Percentiles rank a stretch among this genome's conserved stretches.
Evolutionary conservation across 2,888 invertebrate species (phyloP).

Genomic region (Apamea sordens): DNA sequence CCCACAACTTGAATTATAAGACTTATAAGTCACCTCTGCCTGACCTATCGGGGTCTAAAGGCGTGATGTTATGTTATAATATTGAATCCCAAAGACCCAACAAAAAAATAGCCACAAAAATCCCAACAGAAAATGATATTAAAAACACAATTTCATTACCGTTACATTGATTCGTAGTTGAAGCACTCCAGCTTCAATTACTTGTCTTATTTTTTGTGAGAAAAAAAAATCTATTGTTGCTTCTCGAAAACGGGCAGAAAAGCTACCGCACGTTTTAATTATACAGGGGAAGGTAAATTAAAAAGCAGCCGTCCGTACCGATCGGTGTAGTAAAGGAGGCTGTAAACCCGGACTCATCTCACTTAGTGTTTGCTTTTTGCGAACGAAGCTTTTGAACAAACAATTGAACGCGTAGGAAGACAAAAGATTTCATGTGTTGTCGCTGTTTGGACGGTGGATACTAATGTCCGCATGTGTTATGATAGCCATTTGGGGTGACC

Average conservation of each 20-base stretch:
- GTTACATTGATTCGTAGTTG: constrained; percentile 60
- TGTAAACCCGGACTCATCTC: constrained; percentile 76
- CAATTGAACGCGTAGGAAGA: constrained; percentile 72
- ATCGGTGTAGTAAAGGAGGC: constrained; percentile 78
- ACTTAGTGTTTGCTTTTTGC: constrained; percentile 68
- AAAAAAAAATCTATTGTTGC: constrained; percentile 78
- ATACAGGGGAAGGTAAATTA: constrained; percentile 87
- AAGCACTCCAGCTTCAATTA: constrained; percentile 49
- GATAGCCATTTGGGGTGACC: constrained; percentile 17
- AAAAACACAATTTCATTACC: constrained; percentile 53
- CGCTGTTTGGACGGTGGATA: constrained; percentile 57
- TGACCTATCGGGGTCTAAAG: neutral
- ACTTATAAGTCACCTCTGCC: neutral
- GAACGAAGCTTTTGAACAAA: constrained; percentile 66
- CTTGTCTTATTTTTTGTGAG: constrained; percentile 65
- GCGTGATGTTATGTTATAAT: neutral
- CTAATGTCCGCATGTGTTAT: constrained; percentile 37
- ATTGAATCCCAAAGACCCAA: neutral
- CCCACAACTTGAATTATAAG: no score
- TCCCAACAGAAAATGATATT: constrained; percentile 45
- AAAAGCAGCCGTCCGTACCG: constrained; percentile 85
- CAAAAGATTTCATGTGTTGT: constrained; percentile 70
- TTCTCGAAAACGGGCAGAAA: constrained; percentile 77
- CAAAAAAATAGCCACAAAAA: neutral
- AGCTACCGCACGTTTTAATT: constrained; percentile 85